A percentile compares a stretch with the other conserved stretches of the same genome.
Evolutionary conservation across 2,113 vertebrate species (phyloP).

Genomic region (Haliaeetus leucogaster): DNA sequence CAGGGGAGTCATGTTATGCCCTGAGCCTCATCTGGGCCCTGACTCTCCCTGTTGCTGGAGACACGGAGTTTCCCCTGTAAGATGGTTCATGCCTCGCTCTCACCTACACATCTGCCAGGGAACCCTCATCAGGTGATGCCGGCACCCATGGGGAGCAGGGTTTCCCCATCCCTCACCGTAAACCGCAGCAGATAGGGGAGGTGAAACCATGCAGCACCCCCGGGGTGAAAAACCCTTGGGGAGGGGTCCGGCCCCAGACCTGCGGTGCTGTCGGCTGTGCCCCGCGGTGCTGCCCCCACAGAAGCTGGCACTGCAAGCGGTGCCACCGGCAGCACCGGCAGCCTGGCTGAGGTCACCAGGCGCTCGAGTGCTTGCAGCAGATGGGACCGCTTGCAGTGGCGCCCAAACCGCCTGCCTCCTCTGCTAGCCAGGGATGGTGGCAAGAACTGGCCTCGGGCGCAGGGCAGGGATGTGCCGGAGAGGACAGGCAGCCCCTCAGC

Average conservation of each 20-base stretch:
- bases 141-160: accelerated
- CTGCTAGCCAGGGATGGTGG: not conserved
- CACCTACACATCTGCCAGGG: not conserved
- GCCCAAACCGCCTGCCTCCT: not conserved
- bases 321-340: not conserved
- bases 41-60: not conserved
- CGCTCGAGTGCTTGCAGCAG: not conserved
- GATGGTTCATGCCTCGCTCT: accelerated
- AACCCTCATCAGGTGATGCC: accelerated
- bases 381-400: not conserved
- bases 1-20: accelerated
- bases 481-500: not conserved
- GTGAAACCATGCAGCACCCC: accelerated
- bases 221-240: not conserved
- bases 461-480: accelerated
- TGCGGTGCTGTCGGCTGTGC: not conserved
- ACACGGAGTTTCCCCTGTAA: accelerated
- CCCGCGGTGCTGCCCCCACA: not conserved
- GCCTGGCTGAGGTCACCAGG: not conserved
- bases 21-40: not conserved
- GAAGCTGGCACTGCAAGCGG: not conserved
- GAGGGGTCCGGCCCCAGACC: not conserved
- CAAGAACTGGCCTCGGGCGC: not conserved
- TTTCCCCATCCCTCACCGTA: not conserved
- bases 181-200: not conserved